Base-by-base conservation (phyloP, 1,140 invertebrate genomes). In the Pachypeltis micranthus region DNA sequence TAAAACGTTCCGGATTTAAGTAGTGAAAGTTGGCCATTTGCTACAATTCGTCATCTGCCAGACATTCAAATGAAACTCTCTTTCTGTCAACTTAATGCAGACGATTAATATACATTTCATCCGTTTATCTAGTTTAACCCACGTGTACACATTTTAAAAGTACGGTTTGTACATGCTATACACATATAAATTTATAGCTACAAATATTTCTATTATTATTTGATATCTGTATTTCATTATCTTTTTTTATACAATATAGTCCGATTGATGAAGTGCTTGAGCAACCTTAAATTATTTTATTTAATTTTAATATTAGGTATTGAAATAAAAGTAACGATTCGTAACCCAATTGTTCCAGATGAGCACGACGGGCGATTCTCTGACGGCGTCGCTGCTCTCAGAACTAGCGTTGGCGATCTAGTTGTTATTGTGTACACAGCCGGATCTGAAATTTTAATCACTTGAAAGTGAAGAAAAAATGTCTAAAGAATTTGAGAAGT, bases 271-370 rank as follows among this genome's bases (percentile, higher is more conserved):
- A 25, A 60, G 59, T 60, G 59, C 59, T 60, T 60, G 59, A 60
- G 59, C 59, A 60, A 60, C 34, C 29, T 60, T 60, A 59, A 59
- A n/a, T n/a, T n/a, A n/a, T 16, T 39, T 39, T 39, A 10, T 39
- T 39, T 39, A 39, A 10, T 39, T 39, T 39, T 39, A 7, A 10
- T 39, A 39, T 7, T 39, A 10, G 16, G 7, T 39, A 16, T 39
- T 10, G 7, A 10, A 39, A 39, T 10, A 39, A 10, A 39, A 16
- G 7, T 39, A 39, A 16, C 31, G 16, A 39, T 39, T 39, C 16
- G 7, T 39, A 7, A 39, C 16, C 31, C 16, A 39, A 10, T 39
- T 10, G 7, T 10, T 39, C 7, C 16, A 39, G 16, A 39, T 7
- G 7, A 10, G 7, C 16, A 16, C 7, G 31, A 39, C 7, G 31